A percentile compares a stretch with the other conserved stretches of the same genome.
phyloP scores from a whole-genome alignment of 2,797 vertebrate species.

The Sebastes matsubarae region DNA sequence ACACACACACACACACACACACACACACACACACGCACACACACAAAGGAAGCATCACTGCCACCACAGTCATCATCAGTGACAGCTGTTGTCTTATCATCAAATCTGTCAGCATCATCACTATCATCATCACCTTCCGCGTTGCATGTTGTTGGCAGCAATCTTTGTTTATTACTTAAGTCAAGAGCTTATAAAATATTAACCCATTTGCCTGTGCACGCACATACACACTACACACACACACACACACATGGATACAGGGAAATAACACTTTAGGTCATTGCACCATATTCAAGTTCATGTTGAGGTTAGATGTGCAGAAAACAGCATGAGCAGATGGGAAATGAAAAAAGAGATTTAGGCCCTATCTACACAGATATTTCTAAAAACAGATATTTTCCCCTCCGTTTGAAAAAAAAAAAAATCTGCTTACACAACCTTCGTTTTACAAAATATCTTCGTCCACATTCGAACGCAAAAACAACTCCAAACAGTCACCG shows the following conservation, averaged over 20 bases:
- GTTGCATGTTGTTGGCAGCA: slow-evolving; percentile 48
- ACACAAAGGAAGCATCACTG: slow-evolving; percentile 54
- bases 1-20: slow-evolving; percentile 36
- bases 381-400: no score
- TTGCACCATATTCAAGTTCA: background rate
- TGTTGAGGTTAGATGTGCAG: slow-evolving; percentile 4
- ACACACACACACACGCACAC: slow-evolving; percentile 25
- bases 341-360: background rate
- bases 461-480: no score
- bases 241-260: no score
- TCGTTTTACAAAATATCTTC: no score
- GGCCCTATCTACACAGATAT: no score
- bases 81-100: slow-evolving; percentile 72
- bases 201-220: background rate
- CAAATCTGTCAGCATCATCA: slow-evolving; percentile 65
- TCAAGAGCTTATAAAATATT: slow-evolving; percentile 36
- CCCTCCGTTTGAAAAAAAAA: no score
- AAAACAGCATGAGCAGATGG: background rate
- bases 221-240: background rate
- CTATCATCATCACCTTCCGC: slow-evolving; percentile 60
- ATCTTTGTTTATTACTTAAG: slow-evolving; percentile 51
- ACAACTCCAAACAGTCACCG: no score
- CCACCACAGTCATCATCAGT: slow-evolving; percentile 61
- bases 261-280: background rate
- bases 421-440: no score